Base-by-base conservation (phyloP, 2,113 vertebrate genomes). In the Sinocyclocheilus maitianheensis region DNA sequence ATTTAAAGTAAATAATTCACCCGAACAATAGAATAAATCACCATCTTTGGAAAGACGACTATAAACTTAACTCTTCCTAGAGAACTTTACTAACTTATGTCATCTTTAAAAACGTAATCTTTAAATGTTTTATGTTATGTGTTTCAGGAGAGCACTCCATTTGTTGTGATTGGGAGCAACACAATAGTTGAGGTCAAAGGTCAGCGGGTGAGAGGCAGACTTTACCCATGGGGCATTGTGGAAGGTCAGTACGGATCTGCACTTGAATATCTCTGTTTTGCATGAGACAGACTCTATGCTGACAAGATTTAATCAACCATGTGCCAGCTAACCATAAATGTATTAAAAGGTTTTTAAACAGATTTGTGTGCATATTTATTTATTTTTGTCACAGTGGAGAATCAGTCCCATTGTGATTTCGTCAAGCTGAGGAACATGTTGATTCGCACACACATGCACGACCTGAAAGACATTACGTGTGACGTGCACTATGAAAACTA, bases 121-220 rank as follows among this genome's bases (percentile, higher is more conserved):
- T 12, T 5, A 51, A n/a, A 55, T 48, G 69, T 10, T 58, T 5
- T 60, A 0, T 86, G 24, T 67, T 81, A 4, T 63, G 12, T 84
- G 58, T 88, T 16, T 81, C 82, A 94, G 94, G 93, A 94, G 71
- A 93, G 93, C 90, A 82, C 72, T 13, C 94, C 94, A 0, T 94
- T 94, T n/a, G 94, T 93, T 0, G 94, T 94, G 87, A 94, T 94
- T 58, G 94, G 94, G 78, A 94, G 94, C 84, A 94, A 94, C 88
- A 92, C 91, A 0, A 93, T 93, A 89, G 93, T 94, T 0, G 94
- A 94, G 22, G 91, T 91, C 14, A 86, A 89, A 79, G 93, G 94
- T 55, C 94, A 91, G 91, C 84, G 93, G 18, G 90, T 94, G 51
- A 87, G 94, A 88, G 94, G 94, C 55, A 84, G 94, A 67, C 91